Base-by-base conservation (phyloP, 2,797 vertebrate species). In the Tapirus indicus region DNA sequence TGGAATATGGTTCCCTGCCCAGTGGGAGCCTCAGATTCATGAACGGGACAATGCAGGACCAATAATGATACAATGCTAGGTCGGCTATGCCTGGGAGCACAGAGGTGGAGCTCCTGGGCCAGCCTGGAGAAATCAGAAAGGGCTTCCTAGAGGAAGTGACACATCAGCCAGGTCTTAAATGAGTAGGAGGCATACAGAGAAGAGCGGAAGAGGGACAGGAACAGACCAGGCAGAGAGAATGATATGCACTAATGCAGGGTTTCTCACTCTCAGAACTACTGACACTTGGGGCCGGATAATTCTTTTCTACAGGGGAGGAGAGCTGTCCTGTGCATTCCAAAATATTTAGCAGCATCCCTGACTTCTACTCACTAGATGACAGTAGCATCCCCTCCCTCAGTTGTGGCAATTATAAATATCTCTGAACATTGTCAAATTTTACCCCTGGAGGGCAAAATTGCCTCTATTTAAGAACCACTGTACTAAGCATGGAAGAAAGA, bases 191-290 rank as follows among this genome's bases (percentile, higher is more conserved):
- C 27, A 49, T 16, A 49, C 17, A 64, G n/a, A 17, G 11, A 18
- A 83, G 56, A 91, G n/a, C 16, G 4, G 16, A 72, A 41, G 29
- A 79, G 21, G 16, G 16, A 72, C 12, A 54, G 25, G 44, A 13
- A 71, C 17, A 87, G 27, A 29, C 5, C 27, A 75, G 16, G 14
- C 11, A 54, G 41, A 47, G n/a, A 8, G 38, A 72, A 62, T 86
- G 66, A 49, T 25, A n/a, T 3, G 21, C 35, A 4, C n/a, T 7
- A 23, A 58, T 8, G 8, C 5, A 23, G 27, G 1, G 0, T 60
- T 54, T 80, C 54, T 75, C n/a, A 35, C 0, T 71, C 54, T 92
- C 0, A 11, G 58, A 49, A 71, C 23, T 18, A 5, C 38, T 35
- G 35, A 52, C 7, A 62, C 82, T 79, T 75, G 17, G 64, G 25